Evolutionary conservation across 2,113 vertebrate genomes (phyloP), one percentile per base, ranked within the genome.

Genomic region (Alaudala cheleensis): DNA sequence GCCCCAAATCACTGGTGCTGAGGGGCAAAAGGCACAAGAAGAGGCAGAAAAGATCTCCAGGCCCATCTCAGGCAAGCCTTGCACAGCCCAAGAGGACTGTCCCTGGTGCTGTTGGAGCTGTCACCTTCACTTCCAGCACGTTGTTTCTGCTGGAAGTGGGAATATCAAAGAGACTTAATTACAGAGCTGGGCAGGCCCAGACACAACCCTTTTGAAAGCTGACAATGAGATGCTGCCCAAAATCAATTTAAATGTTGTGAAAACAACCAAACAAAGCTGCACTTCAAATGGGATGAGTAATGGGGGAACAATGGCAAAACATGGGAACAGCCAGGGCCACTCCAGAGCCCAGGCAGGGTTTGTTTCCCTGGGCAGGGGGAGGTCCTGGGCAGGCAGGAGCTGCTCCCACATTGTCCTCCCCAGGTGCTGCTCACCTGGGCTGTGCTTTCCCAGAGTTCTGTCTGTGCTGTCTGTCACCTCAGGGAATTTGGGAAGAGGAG

Each of bases 91-190:
- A 60, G 50, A 62, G 62, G 71, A 37, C n/a, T 4, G 12, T n/a
- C 60, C 31, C 73, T 25, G 61, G 17, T 47, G 87, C 69, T 58
- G 34, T 51, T 65, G 49, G 21, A 76, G 87, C 53, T 29, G 29
- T 26, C 13, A 7, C 64, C 86, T 93, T 84, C 51, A 49, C 81
- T 91, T 60, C 92, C 91, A 81, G 87, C 20, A 29, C 90, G 82
- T 80, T 90, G 81, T 82, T 95, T 87, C 87, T 91, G 62, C 70
- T 87, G 54, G 39, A 81, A 91, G 57, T 76, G 50, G 81, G 94
- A 95, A 87, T 77, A 89, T 97, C 89, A 79, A 7, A 93, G 81
- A 91, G 50, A 61, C 91, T 89, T 85, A 94, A 94, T 95, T 92
- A 92, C 45, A 95, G 91, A 90, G 87, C 93, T 57, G 78, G 74